These are phyloP conservation scores for Rhagonycha lutea DNA, from an alignment of 2,888 invertebrate species.

Conservation along the genomic window DNA sequence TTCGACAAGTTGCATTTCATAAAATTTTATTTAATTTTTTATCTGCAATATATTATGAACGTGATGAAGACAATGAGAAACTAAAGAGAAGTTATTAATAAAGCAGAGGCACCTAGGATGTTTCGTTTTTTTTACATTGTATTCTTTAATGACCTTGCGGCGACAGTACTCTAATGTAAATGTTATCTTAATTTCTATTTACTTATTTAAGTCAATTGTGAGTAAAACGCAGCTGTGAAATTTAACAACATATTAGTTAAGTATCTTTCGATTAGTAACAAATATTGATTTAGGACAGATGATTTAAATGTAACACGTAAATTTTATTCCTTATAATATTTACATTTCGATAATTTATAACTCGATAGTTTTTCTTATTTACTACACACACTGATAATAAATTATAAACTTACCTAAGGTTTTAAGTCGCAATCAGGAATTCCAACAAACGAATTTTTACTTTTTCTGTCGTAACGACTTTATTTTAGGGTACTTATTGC, in stretches of 20 bases:
- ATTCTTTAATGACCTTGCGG: conserved; percentile 23
- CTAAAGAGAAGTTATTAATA: conserved; percentile 10
- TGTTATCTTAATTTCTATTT: conserved; percentile 34
- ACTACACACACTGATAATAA: not conserved
- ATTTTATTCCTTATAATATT: conserved; percentile 21
- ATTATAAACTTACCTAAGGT: not conserved
- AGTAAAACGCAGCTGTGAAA: conserved; percentile 36
- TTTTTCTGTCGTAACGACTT: no score
- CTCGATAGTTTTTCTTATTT: not conserved
- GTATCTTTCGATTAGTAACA: conserved; percentile 28
- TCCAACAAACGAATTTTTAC: no score
- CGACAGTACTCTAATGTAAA: conserved; percentile 23
- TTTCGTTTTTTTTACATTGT: conserved; percentile 10
- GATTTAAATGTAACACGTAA: conserved; percentile 30
- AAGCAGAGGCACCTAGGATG: conserved; percentile 4
- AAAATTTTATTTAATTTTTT: conserved; percentile 12
- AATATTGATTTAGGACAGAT: conserved; percentile 37
- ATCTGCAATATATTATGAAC: conserved; percentile 17
- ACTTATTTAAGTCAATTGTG: conserved; percentile 32
- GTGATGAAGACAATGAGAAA: conserved; percentile 15
- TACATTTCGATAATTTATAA: conserved; percentile 22
- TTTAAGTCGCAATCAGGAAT: not conserved
- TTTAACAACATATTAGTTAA: conserved; percentile 29
- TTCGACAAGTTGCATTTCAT: conserved; percentile 15
- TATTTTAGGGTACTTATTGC: no score